Evolutionary conservation across 2,888 invertebrate genomes (phyloP), one percentile per base, ranked within the genome.

Genomic region (Cryptocheilus praepositus): DNA sequence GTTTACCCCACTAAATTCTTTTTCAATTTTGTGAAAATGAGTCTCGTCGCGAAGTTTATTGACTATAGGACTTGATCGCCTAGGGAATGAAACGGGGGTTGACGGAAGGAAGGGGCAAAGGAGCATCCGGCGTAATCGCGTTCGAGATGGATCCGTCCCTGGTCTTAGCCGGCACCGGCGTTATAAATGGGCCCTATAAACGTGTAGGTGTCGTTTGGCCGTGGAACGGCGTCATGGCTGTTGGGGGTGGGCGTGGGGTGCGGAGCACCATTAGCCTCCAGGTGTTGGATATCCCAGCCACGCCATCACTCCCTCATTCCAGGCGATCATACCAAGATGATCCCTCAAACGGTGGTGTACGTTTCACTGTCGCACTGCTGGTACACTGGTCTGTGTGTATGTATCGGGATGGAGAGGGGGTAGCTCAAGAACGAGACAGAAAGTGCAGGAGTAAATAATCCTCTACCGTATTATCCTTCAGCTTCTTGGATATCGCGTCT

Each of bases 251-350:
- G 21, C 43, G 51, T 11, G 15, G 45, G 44, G 22, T 51, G 69
- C 68, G 68, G 65, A 62, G 73, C 68, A 71, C 84, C 84, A 85
- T 85, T 85, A 85, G 83, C 81, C 81, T 84, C 81, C 85, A 86
- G 85, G 84, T 86, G 85, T 80, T 76, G 83, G 79, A 74, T 85
- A 81, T 85, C 85, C 77, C 86, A 85, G 77, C 76, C 79, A 68
- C 53, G 58, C 77, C 76, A 69, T 69, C 72, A 43, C 67, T 64
- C 74, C 73, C 74, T 72, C 74, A 70, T 80, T 77, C 69, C 67
- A 49, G 56, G 59, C 76, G 81, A 84, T 84, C 84, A 77, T 79
- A 76, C 71, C 78, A 73, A 76, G 78, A 84, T 84, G 79, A 82
- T 82, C 80, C 80, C 71, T 52, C 70, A 68, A 75, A 73, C 64